Conservation (phyloP, 2,888 invertebrate species). For the Agrotis ipsilon region DNA sequence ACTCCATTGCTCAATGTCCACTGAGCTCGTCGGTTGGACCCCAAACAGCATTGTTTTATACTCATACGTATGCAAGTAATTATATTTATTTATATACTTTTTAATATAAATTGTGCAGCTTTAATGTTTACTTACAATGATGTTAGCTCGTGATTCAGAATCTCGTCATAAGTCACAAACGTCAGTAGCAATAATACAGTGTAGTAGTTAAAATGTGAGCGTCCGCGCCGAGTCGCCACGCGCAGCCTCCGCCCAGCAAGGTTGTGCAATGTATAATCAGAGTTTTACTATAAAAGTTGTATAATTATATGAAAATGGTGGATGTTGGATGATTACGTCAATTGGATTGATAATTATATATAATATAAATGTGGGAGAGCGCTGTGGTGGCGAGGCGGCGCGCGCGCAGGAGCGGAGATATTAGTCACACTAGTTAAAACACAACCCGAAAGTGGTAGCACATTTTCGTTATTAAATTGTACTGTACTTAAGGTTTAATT, state of each 20-base stretch:
- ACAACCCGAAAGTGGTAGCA: slow-evolving; percentile 89
- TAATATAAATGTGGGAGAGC: slow-evolving; percentile 50
- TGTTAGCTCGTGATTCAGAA: slow-evolving; percentile 91
- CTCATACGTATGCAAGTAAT: slow-evolving; percentile 83
- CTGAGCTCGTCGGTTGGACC: slow-evolving; percentile 78
- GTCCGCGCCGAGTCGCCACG: slow-evolving; percentile 73
- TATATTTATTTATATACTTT: slow-evolving; percentile 89
- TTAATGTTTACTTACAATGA: slow-evolving; percentile 91
- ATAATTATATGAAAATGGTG: slow-evolving; percentile 65
- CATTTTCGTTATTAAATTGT: slow-evolving; percentile 88
- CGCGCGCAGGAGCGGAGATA: slow-evolving; percentile 68
- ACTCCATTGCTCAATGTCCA: slow-evolving; percentile 88
- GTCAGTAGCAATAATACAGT: slow-evolving; percentile 89
- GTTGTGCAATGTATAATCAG: slow-evolving; percentile 83
- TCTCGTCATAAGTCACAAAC: slow-evolving; percentile 91
- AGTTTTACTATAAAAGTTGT: slow-evolving; percentile 71
- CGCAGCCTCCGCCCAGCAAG: slow-evolving; percentile 66
- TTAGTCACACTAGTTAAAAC: slow-evolving; percentile 90
- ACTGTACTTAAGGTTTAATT: slow-evolving; percentile 88
- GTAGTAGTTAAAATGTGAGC: slow-evolving; percentile 79
- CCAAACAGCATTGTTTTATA: slow-evolving; percentile 84
- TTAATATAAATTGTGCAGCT: slow-evolving; percentile 90
- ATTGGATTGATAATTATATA: slow-evolving; percentile 67
- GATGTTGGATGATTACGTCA: slow-evolving; percentile 55
- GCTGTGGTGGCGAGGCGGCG: slow-evolving; percentile 51